These are phyloP conservation scores for Xenopus borealis DNA, from an alignment of 2,113 vertebrate genomes.

Conservation along the genomic window DNA sequence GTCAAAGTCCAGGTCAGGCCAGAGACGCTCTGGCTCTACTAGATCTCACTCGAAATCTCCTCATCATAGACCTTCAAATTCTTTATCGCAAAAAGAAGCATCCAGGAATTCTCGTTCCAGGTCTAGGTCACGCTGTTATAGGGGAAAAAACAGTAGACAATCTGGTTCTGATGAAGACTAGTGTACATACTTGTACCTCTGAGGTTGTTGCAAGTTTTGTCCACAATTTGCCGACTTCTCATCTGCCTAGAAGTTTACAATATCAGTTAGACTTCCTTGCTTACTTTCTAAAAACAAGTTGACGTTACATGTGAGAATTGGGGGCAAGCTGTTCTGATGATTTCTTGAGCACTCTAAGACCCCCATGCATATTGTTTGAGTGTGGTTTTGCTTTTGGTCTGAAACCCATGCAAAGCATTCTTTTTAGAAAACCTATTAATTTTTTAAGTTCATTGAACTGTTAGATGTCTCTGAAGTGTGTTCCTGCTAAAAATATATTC, in stretches of 20 bases:
- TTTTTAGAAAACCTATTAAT: too few relatives aligned
- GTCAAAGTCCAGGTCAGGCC: slow-evolving; percentile 56
- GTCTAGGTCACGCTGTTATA: slow-evolving; percentile 56
- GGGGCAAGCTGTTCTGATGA: background rate
- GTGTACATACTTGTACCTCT: background rate
- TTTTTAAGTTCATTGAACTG: too few relatives aligned
- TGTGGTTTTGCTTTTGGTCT: too few relatives aligned
- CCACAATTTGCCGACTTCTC: slow-evolving; percentile 8
- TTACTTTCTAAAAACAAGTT: slow-evolving; percentile 9
- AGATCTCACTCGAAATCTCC: slow-evolving; percentile 55
- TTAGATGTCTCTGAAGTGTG: too few relatives aligned
- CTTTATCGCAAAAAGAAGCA: slow-evolving; percentile 31
- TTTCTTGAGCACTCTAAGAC: too few relatives aligned
- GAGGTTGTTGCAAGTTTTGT: background rate
- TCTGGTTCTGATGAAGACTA: slow-evolving; percentile 49
- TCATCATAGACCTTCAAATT: slow-evolving; percentile 50
- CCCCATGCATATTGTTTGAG: too few relatives aligned
- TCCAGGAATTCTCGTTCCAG: slow-evolving; percentile 47
- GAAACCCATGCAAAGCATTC: too few relatives aligned
- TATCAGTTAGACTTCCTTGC: slow-evolving; percentile 9
- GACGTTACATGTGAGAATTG: background rate
- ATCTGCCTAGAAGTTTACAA: slow-evolving; percentile 9
- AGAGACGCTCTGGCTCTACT: slow-evolving; percentile 55
- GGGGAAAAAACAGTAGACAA: slow-evolving; percentile 57
- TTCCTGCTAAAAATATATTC: too few relatives aligned